Evolutionary conservation across 2,113 vertebrate genomes (phyloP), one percentile per base, ranked within the genome.

Genomic region (Scolopax mira): DNA sequence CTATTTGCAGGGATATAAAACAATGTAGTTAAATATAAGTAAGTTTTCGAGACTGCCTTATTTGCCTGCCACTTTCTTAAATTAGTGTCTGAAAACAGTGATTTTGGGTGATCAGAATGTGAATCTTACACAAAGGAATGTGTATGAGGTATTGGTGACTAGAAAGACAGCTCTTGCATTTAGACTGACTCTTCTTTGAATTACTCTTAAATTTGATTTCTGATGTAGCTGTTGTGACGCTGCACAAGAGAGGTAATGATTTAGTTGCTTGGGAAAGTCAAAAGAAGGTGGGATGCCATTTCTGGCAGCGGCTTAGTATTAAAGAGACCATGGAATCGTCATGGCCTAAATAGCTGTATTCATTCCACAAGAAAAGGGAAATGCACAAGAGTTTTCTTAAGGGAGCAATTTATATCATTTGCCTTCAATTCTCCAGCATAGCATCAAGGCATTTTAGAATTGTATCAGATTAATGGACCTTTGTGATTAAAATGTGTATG

Each of bases 401-500:
- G 70, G 31, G 21, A 81, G 37, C 6, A 37, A 44, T 21, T 71
- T 65, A 2, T 1, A 42, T 71, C 5, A 30, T 81, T 90, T 90
- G 31, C 28, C 24, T 70, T 66, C 37, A 42, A 1, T 60, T 77
- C 35, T 73, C 55, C 9, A 15, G 23, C 30, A 8, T 6, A 27
- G 46, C 42, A 54, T 49, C 23, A 48, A 62, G 18, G 18, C 16
- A 18, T 74, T 88, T 88, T 49, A 39, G 41, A 85, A 27, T 22
- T 35, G 24, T 48, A 33, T 73, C 19, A 23, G 44, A 44, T 78
- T 16, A 81, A 35, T 24, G 16, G 27, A 74, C 30, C 51, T 79
- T 61, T 60, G 80, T 35, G 39, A 87, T 48, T 69, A 24, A 52
- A 52, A 62, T 22, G 27, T 1, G 0, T 33, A 11, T 0, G 0